Conservation (phyloP, 1,140 invertebrate genomes). For the Zaprionus davidi region DNA sequence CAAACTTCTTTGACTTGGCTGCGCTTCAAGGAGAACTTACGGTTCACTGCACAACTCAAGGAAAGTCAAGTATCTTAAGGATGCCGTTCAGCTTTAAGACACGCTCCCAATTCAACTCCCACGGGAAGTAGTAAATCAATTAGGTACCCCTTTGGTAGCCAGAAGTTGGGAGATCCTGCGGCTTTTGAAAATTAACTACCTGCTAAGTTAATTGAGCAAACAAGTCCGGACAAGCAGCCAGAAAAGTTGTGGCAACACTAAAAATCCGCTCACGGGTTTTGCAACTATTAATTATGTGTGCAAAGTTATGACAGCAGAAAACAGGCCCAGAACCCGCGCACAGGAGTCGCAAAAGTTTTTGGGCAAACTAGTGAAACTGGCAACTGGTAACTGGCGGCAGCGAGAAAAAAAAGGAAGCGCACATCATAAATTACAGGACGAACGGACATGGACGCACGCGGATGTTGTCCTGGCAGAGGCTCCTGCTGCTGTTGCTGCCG, state of each 20-base stretch:
- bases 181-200: conserved; percentile 79
- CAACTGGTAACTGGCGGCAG: conserved; percentile 18
- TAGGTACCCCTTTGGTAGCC: conserved; percentile 40
- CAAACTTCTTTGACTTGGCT: conserved; percentile 55
- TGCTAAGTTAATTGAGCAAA: conserved; percentile 83
- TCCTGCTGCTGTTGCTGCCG: conserved; percentile 2
- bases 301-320: conserved; percentile 82
- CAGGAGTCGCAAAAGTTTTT: conserved; percentile 51
- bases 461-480: conserved; percentile 51
- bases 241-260: conserved; percentile 72
- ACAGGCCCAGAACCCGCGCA: conserved; percentile 58
- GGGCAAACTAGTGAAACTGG: conserved; percentile 51
- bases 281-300: conserved; percentile 80
- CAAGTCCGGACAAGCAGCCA: conserved; percentile 62
- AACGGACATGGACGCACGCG: conserved; percentile 66
- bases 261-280: conserved; percentile 68
- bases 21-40: conserved; percentile 43
- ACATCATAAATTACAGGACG: conserved; percentile 78
- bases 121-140: conserved; percentile 63
- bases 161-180: conserved; percentile 41
- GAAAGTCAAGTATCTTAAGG: conserved; percentile 24
- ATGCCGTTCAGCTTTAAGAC: conserved; percentile 11
- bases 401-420: conserved; percentile 60
- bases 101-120: neutral
- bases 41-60: conserved; percentile 44